Percentiles rank a stretch among this genome's conserved stretches.
These are phyloP conservation scores for Gallinago stenura DNA, from an alignment of 2,797 vertebrate species.

Conservation along the genomic window DNA sequence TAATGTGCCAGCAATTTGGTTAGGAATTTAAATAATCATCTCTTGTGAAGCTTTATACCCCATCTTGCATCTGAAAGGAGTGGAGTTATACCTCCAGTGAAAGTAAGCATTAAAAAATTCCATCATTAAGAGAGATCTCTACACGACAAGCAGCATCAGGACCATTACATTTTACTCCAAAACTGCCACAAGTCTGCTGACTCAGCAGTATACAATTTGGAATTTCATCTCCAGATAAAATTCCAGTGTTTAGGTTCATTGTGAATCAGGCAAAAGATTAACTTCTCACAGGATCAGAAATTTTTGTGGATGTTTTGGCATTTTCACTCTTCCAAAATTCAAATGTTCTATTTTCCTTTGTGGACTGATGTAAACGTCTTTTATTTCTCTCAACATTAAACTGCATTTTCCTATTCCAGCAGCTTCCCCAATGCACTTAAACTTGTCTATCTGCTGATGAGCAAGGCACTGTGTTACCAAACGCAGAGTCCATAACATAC, in stretches of 20 bases:
- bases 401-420: neutral
- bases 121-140: neutral
- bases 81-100: neutral
- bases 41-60: neutral
- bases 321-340: neutral
- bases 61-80: neutral
- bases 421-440: neutral
- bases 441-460: neutral
- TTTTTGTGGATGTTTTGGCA: neutral
- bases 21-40: neutral
- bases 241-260: neutral
- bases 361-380: neutral
- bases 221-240: neutral
- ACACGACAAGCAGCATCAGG: neutral
- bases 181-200: neutral
- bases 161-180: neutral
- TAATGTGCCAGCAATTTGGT: neutral
- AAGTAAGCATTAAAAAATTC: neutral
- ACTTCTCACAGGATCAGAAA: neutral
- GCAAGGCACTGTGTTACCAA: neutral
- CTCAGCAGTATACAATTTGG: neutral
- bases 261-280: neutral
- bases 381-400: neutral
- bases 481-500: neutral
- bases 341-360: neutral